Conservation (phyloP, 2,888 invertebrate species). For the Abscondita cerata region DNA sequence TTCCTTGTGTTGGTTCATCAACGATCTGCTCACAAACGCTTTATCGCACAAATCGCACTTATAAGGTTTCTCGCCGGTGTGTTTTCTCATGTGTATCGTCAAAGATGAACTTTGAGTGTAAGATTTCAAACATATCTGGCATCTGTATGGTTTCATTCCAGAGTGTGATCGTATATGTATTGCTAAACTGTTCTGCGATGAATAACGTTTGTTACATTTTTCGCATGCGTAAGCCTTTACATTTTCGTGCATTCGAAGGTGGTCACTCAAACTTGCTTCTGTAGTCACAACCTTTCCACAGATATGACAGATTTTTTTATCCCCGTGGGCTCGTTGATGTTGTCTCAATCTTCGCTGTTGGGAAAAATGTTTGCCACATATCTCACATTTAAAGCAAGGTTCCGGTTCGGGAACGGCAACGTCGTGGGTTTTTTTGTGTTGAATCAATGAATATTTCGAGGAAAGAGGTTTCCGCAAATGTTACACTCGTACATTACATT, state of each 20-base stretch:
- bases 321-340: neutral
- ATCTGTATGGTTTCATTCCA: slow-evolving; percentile 44
- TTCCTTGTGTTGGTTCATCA: neutral
- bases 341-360: neutral
- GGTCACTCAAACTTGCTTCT: no score
- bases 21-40: neutral
- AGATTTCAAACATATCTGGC: neutral
- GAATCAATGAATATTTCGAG: neutral
- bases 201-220: neutral
- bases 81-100: neutral
- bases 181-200: slow-evolving; percentile 31
- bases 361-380: neutral
- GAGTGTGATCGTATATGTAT: slow-evolving; percentile 20
- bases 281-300: neutral
- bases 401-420: neutral
- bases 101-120: neutral
- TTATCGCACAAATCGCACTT: neutral
- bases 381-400: neutral
- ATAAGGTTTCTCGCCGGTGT: neutral
- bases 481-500: neutral
- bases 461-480: neutral
- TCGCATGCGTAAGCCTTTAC: neutral
- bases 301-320: neutral
- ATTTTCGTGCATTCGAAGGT: no score
- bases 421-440: neutral